Conservation (phyloP, 2,888 invertebrate species). For the Cheilosia variabilis region DNA sequence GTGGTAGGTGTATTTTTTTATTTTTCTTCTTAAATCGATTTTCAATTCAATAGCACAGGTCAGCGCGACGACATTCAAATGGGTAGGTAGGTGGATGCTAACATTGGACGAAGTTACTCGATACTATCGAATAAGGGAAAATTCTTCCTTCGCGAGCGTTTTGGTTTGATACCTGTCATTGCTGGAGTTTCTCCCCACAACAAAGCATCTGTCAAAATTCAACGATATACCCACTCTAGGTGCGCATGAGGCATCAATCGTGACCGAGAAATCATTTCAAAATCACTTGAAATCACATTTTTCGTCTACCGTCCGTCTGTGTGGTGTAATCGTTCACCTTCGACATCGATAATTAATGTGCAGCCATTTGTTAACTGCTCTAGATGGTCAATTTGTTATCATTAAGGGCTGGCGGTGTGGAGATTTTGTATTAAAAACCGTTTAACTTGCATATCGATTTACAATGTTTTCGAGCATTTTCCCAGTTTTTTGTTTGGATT, state of each 20-base stretch:
- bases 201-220: conserved; percentile 68
- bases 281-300: conserved; percentile 41
- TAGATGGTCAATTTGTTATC: conserved; percentile 74
- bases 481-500: not conserved
- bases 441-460: conserved; percentile 68
- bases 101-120: conserved; percentile 23
- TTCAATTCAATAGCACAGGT: conserved; percentile 64
- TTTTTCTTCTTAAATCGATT: conserved; percentile 66
- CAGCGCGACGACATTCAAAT: conserved; percentile 38
- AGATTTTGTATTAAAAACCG: conserved; percentile 73
- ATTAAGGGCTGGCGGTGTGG: conserved; percentile 71
- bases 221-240: conserved; percentile 33
- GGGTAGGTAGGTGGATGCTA: conserved; percentile 42
- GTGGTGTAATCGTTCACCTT: conserved; percentile 71
- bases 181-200: conserved; percentile 46
- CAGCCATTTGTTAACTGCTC: conserved; percentile 64
- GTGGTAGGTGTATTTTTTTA: conserved; percentile 1
- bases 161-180: conserved; percentile 65
- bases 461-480: conserved; percentile 26
- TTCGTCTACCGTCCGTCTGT: conserved; percentile 55
- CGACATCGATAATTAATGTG: conserved; percentile 69
- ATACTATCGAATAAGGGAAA: conserved; percentile 43
- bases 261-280: conserved; percentile 55
- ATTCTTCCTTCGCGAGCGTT: conserved; percentile 34
- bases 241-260: conserved; percentile 18